Evolutionary conservation across 92 coral and sea anemone species (phyloP).

Genomic region (Anthopleura xanthogrammica): DNA sequence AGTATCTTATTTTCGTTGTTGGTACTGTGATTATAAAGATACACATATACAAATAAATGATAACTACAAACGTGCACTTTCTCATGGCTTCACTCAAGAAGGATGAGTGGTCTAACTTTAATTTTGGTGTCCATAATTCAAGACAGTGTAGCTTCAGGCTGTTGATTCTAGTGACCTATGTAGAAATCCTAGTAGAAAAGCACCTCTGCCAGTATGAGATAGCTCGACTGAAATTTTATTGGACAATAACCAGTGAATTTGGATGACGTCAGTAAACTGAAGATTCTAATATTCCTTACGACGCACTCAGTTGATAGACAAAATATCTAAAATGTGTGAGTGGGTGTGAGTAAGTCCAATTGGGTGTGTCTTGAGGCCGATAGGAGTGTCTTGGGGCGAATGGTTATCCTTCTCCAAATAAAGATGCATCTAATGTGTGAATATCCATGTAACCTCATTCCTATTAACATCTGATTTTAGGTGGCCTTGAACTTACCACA

Average conservation of each 20-base stretch:
- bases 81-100: too few relatives aligned
- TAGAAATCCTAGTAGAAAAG: too few relatives aligned
- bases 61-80: too few relatives aligned
- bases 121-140: too few relatives aligned
- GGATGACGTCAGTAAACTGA: background rate
- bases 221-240: background rate
- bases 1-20: too few relatives aligned
- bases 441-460: background rate
- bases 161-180: too few relatives aligned
- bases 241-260: background rate
- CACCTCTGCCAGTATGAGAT: background rate
- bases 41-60: too few relatives aligned
- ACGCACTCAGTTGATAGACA: background rate
- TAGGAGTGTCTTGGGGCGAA: background rate
- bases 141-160: too few relatives aligned
- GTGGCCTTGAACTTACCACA: background rate
- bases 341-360: background rate
- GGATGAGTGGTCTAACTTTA: too few relatives aligned
- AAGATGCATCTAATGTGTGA: background rate
- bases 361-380: background rate
- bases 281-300: background rate
- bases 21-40: too few relatives aligned
- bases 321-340: background rate
- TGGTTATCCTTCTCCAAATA: background rate
- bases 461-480: background rate